Evolutionary conservation across 2,113 vertebrate genomes (phyloP).

Genomic region (Parotia lawesii): DNA sequence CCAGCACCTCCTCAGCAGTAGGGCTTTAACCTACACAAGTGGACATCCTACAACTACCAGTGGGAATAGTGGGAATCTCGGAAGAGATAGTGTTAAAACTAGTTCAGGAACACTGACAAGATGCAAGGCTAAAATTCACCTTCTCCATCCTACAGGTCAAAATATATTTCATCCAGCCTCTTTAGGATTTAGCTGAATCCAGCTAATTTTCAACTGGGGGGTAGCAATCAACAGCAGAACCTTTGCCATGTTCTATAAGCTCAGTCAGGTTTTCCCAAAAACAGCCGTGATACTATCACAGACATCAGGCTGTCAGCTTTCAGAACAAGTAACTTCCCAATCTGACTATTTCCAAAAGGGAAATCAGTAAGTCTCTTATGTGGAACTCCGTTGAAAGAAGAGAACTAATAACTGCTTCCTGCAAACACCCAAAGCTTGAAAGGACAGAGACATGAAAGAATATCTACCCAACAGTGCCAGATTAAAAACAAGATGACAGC

Average conservation of each 20-base stretch:
- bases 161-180: neutral
- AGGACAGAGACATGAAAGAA: neutral
- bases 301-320: neutral
- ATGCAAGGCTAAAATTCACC: neutral
- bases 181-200: neutral
- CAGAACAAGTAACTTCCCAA: neutral
- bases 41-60: neutral
- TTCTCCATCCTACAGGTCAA: neutral
- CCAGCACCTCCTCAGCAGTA: neutral
- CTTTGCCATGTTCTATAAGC: neutral
- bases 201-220: neutral
- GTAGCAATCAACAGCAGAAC: neutral
- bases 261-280: neutral
- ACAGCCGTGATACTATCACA: rapidly evolving
- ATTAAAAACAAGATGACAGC: conserved; percentile 19
- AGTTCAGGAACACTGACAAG: neutral
- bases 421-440: conserved; percentile 11
- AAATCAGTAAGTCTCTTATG: neutral
- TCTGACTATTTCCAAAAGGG: neutral
- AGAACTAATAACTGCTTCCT: conserved; percentile 21
- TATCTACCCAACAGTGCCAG: neutral
- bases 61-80: neutral
- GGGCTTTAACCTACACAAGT: neutral
- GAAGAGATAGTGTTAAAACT: neutral
- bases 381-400: neutral